A percentile compares a stretch with the other conserved stretches of the same genome.
Evolutionary conservation across 2,797 vertebrate genomes (phyloP).

Genomic region (Fratercula arctica): DNA sequence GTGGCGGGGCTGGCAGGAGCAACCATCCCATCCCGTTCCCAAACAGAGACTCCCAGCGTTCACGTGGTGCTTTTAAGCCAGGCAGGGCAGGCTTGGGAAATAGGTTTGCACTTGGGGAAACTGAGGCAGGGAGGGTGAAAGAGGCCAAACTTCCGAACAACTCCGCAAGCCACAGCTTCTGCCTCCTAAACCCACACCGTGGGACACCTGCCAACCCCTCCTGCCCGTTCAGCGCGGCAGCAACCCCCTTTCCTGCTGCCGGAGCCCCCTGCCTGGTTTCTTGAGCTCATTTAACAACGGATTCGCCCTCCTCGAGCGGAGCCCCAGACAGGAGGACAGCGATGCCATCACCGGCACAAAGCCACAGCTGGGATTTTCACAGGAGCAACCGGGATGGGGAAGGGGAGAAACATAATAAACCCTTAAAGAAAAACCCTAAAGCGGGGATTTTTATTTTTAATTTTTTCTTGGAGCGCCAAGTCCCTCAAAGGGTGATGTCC

Average conservation of each 20-base stretch:
- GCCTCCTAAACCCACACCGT: rapidly evolving
- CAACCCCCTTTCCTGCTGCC: neutral
- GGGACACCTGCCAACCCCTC: neutral
- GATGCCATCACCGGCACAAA: rapidly evolving
- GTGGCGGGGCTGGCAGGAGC: neutral
- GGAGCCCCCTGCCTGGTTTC: neutral
- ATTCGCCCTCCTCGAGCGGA: neutral
- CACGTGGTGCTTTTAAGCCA: neutral
- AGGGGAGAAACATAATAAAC: neutral
- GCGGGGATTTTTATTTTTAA: neutral
- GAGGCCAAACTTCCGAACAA: neutral
- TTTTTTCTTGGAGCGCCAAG: neutral
- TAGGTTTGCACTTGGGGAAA: neutral
- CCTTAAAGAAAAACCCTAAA: rapidly evolving
- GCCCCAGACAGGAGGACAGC: rapidly evolving
- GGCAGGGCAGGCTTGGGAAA: neutral
- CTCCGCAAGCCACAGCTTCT: neutral
- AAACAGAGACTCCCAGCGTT: rapidly evolving
- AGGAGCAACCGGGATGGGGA: neutral
- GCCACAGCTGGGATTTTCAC: neutral
- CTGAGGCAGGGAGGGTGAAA: neutral
- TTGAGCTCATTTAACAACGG: neutral
- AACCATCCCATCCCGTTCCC: neutral
- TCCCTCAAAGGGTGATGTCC: no score
- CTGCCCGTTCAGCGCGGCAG: neutral